Percentiles rank a stretch among this genome's conserved stretches.
Conservation (phyloP, 2,113 vertebrate genomes). For the Pandion haliaetus region DNA sequence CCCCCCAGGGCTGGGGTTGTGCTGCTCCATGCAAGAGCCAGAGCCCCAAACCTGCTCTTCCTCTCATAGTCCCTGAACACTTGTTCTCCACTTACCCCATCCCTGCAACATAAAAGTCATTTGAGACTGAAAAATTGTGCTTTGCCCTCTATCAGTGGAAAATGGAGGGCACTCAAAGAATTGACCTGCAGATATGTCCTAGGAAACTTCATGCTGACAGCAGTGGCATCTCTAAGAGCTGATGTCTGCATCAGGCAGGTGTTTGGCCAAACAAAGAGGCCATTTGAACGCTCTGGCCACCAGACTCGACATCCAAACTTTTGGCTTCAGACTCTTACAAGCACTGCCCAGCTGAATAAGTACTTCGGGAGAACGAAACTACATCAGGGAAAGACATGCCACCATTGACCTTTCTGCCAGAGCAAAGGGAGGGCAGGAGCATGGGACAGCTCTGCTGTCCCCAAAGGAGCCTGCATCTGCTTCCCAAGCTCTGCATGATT, state of each 20-base stretch:
- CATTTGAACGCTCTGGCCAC: background rate
- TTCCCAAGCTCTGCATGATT: background rate
- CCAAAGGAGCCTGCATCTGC: background rate
- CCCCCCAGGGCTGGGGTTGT: background rate
- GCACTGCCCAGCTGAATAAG: background rate
- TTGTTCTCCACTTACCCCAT: background rate
- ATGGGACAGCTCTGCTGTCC: background rate
- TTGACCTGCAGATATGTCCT: background rate
- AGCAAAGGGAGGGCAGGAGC: background rate
- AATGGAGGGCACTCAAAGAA: background rate
- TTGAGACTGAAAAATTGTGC: background rate
- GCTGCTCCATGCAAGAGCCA: background rate
- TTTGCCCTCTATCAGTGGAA: background rate
- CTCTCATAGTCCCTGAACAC: background rate
- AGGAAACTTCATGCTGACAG: background rate
- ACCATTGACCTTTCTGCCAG: background rate
- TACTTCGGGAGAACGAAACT: background rate
- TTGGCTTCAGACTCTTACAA: background rate
- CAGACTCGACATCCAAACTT: background rate
- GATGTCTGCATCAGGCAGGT: background rate
- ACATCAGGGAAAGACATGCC: background rate
- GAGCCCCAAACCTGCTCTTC: background rate
- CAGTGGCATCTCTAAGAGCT: background rate
- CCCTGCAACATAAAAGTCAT: background rate
- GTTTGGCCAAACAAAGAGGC: background rate